A percentile compares a stretch with the other conserved stretches of the same genome.
phyloP scores from a whole-genome alignment of 2,888 invertebrate genomes.

The Actias luna region DNA sequence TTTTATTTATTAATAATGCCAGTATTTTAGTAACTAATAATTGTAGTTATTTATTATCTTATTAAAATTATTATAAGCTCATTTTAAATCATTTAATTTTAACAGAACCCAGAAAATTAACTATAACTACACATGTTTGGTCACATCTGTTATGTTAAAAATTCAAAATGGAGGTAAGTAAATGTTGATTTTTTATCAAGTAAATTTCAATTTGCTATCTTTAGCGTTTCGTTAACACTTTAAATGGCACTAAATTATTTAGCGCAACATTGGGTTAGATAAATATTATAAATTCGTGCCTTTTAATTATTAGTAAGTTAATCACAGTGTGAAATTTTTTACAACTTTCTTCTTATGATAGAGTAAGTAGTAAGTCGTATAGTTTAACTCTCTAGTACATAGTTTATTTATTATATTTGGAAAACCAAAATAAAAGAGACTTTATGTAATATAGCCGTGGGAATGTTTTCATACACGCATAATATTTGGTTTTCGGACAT shows the following conservation, averaged over 20 bases:
- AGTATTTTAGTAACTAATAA: not conserved
- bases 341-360: constrained; percentile 19
- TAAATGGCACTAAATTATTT: constrained; percentile 64
- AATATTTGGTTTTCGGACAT: not conserved
- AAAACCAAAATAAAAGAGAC: not conserved
- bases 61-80: constrained; percentile 9
- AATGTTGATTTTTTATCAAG: constrained; percentile 67
- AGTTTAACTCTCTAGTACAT: not conserved
- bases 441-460: not conserved
- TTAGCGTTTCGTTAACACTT: constrained; percentile 73
- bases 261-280: constrained; percentile 40
- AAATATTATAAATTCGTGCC: constrained; percentile 19
- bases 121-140: constrained; percentile 30
- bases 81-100: not conserved
- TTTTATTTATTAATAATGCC: not conserved
- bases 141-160: constrained; percentile 51
- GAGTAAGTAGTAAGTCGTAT: constrained; percentile 8
- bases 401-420: not conserved
- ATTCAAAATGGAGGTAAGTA: constrained; percentile 54
- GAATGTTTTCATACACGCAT: not conserved
- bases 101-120: constrained; percentile 40
- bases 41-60: constrained; percentile 20
- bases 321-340: constrained; percentile 15
- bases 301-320: constrained; percentile 14
- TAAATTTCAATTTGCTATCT: constrained; percentile 66